Percentiles rank a stretch among this genome's conserved stretches.
These are phyloP conservation scores for Caenorhabditis sulstoni DNA, from an alignment of 2,888 invertebrate genomes.

Conservation along the genomic window DNA sequence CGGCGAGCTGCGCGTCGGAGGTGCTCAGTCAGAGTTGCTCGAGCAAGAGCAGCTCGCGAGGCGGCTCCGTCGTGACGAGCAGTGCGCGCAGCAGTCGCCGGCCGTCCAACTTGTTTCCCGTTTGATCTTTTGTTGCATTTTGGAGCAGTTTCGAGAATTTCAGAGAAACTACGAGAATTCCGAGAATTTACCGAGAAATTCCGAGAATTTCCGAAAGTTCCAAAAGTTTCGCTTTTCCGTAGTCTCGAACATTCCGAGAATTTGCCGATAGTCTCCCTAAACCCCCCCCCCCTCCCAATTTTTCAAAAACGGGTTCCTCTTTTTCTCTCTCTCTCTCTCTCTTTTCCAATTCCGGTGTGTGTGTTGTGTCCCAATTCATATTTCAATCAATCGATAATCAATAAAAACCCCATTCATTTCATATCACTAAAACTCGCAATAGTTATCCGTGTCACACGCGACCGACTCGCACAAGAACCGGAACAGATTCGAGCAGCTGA, in stretches of 20 bases:
- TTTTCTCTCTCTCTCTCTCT: not conserved
- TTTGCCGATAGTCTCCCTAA: too few species aligned
- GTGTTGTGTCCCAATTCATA: too few species aligned
- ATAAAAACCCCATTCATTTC: too few species aligned
- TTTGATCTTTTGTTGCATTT: too few species aligned
- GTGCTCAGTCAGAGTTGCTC: constrained; percentile 40
- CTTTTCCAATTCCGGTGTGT: too few species aligned
- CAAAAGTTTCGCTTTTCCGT: too few species aligned
- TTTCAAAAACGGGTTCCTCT: not conserved
- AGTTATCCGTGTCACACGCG: constrained; percentile 51
- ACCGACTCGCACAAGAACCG: constrained; percentile 40
- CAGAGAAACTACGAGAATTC: too few species aligned
- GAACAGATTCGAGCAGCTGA: constrained; percentile 41
- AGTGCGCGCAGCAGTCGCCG: constrained; percentile 30
- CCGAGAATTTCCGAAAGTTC: not conserved
- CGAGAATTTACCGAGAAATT: too few species aligned
- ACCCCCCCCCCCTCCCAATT: too few species aligned
- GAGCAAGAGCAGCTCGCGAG: constrained; percentile 28
- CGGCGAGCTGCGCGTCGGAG: constrained; percentile 57
- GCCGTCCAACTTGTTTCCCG: constrained; percentile 40
- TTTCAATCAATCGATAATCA: too few species aligned
- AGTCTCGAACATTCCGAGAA: too few species aligned
- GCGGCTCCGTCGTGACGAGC: constrained; percentile 8
- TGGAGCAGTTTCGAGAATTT: too few species aligned
- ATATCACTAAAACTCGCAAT: constrained; percentile 45